These are phyloP conservation scores for Strigamia maritima DNA, from an alignment of 2,888 invertebrate genomes.

Conservation along the genomic window DNA sequence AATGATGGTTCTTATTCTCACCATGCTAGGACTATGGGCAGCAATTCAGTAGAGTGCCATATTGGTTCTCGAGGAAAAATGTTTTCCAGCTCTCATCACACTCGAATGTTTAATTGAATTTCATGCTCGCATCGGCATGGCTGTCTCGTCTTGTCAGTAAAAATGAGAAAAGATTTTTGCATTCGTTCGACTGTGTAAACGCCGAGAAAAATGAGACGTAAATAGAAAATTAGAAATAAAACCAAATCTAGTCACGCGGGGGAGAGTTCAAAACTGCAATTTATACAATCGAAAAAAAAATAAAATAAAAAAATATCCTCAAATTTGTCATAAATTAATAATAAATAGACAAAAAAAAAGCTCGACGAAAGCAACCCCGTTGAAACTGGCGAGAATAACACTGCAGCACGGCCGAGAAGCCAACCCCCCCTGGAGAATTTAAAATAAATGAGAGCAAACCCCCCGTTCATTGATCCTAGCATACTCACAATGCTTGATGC, in stretches of 20 bases:
- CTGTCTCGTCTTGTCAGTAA: conserved; percentile 34
- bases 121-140: conserved; percentile 28
- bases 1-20: conserved; percentile 27
- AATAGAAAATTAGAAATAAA: conserved; percentile 15
- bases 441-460: neutral
- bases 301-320: neutral
- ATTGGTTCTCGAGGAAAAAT: conserved; percentile 31
- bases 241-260: neutral
- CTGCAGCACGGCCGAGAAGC: neutral
- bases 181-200: conserved; percentile 19
- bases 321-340: neutral
- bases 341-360: neutral
- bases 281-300: neutral
- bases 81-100: conserved; percentile 32
- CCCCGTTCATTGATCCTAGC: neutral
- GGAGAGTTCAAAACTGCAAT: neutral
- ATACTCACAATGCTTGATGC: conserved; percentile 39
- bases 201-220: neutral
- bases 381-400: neutral
- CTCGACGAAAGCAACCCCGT: neutral
- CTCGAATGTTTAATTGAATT: conserved; percentile 31
- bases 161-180: conserved; percentile 32
- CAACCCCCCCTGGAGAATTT: neutral
- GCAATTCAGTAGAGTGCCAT: conserved; percentile 32
- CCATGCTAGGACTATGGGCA: conserved; percentile 14